Percentiles rank a stretch among this genome's conserved stretches.
These are phyloP conservation scores for Taeniopygia guttata DNA, from an alignment of 2,797 vertebrate species.

Conservation along the genomic window DNA sequence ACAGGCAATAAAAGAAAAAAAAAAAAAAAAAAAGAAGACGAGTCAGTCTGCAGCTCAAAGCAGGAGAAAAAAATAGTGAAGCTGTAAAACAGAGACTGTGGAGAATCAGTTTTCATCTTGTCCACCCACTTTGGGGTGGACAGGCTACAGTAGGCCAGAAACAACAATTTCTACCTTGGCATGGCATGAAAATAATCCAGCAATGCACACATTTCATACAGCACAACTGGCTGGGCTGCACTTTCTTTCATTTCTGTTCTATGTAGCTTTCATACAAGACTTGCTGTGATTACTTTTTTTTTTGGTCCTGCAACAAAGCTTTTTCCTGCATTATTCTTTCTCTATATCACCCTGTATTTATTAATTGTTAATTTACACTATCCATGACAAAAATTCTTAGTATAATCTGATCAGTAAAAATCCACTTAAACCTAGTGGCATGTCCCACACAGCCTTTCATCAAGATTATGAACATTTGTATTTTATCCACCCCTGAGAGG, in stretches of 20 bases:
- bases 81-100: neutral
- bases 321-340: neutral
- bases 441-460: neutral
- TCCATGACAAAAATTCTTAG: neutral
- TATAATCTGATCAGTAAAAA: neutral
- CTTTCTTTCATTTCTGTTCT: neutral
- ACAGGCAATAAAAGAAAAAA: neutral
- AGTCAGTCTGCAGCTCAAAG: neutral
- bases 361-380: neutral
- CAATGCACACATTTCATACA: neutral
- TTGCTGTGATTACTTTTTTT: neutral
- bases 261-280: neutral
- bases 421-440: neutral
- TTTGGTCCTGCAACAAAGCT: neutral
- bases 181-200: neutral
- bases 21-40: neutral
- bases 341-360: neutral
- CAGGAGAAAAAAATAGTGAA: neutral
- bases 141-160: neutral
- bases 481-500: neutral
- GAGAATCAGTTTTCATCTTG: neutral
- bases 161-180: neutral
- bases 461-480: neutral
- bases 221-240: neutral
- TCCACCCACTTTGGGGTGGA: neutral